Base-by-base conservation (phyloP, 2,797 vertebrate genomes). In the Cynodonichthys magdalenae region DNA sequence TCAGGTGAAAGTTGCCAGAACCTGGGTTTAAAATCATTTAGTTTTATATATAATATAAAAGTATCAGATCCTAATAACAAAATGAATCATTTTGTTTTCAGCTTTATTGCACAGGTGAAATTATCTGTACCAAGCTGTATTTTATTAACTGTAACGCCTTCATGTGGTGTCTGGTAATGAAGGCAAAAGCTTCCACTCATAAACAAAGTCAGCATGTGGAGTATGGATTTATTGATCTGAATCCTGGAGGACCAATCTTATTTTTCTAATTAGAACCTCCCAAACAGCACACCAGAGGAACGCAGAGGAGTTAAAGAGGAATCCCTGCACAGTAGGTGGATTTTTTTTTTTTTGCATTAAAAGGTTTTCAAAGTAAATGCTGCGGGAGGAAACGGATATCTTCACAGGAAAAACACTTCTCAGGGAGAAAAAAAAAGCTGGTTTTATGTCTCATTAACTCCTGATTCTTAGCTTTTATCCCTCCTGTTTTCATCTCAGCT, bases 161-260 rank as follows among this genome's bases (percentile, higher is more conserved):
- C 34, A 15, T 70, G 52, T 28, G 52, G 39, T 61, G 54, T 66
- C 54, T 69, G 3, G 11, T 63, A 28, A 58, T 44, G 17, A 11
- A 19, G 27, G n/a, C 6, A 45, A 59, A 71, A 54, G 51, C 34
- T 69, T 67, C 59, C 52, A 53, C 49, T 66, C 51, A 39, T 44
- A 41, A 48, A 42, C 59, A 39, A 39, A 71, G 72, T 70, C 74
- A 49, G 11, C 53, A 57, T 45, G 42, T 12, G n/a, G 19, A 69
- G 24, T 63, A 59, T 61, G 39, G 70, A 74, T 77, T 68, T 77
- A 86, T 77, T 63, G 78, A 85, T 71, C 65, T 39, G 44, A 15
- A 6, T 79, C 79, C 64, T 66, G 42, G 48, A 57, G 34, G 80
- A 46, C 59, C 42, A 45, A 71, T 74, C 58, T 12, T 54, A 50